A percentile compares a stretch with the other conserved stretches of the same genome.
Evolutionary conservation across 2,888 invertebrate species (phyloP).

Genomic region (Archaeoteleia sp.): DNA sequence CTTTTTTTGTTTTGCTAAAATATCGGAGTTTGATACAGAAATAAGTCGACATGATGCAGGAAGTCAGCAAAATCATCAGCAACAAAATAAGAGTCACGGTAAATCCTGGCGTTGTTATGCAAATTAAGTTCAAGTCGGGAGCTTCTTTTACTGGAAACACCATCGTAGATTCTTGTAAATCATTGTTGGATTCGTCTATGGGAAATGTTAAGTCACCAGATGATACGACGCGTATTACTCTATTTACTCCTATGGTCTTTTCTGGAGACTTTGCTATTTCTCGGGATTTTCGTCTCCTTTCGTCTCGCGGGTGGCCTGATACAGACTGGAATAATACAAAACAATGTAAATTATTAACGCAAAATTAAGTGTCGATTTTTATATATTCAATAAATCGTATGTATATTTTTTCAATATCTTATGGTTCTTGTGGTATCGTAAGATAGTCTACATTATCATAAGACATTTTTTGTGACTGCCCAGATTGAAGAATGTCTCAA

Average conservation of each 20-base stretch:
- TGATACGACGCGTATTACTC: constrained; percentile 92
- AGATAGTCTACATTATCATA: no score
- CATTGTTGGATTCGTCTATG: constrained; percentile 81
- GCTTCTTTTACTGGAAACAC: constrained; percentile 79
- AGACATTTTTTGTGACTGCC: no score
- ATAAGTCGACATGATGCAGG: constrained; percentile 90
- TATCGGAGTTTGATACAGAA: constrained; percentile 88
- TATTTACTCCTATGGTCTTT: constrained; percentile 90
- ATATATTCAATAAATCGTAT: no score
- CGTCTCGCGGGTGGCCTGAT: constrained; percentile 82
- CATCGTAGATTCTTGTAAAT: constrained; percentile 80
- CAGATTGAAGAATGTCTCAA: no score
- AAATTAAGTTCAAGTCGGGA: constrained; percentile 80
- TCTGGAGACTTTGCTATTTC: constrained; percentile 76
- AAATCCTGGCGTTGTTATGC: constrained; percentile 96
- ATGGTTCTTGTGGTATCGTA: no score
- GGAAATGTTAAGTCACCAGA: constrained; percentile 92
- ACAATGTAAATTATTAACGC: no score
- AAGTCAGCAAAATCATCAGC: constrained; percentile 87
- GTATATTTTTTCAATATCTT: no score
- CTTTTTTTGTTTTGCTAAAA: constrained; percentile 78
- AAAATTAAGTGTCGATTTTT: no score
- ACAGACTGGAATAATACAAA: no score
- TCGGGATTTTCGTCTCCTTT: constrained; percentile 82
- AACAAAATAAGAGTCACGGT: constrained; percentile 89